Percentiles rank a stretch among this genome's conserved stretches.
Evolutionary conservation across 2,888 invertebrate species (phyloP).

Genomic region (Pristionchus arcanus): DNA sequence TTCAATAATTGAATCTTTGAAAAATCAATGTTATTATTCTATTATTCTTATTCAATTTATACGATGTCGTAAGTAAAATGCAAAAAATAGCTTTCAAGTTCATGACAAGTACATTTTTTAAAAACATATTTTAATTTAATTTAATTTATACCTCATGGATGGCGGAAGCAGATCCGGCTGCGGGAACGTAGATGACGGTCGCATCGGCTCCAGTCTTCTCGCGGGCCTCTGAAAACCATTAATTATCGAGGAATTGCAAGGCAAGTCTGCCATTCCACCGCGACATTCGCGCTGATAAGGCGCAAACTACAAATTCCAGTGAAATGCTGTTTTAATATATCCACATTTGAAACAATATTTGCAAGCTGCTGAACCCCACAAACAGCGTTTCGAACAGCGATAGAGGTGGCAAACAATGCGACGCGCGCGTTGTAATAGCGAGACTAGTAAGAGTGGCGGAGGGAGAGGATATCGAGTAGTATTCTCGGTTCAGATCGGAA

Average conservation of each 20-base stretch:
- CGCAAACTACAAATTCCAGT: conserved; percentile 24
- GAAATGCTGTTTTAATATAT: neutral
- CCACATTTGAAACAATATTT: neutral
- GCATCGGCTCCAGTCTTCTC: conserved; percentile 92
- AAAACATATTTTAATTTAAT: neutral
- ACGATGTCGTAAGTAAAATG: no score
- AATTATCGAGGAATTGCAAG: neutral
- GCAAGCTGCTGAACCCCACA: neutral
- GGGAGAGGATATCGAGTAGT: conserved; percentile 20
- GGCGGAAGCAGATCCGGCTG: conserved; percentile 91
- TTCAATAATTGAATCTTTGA: neutral
- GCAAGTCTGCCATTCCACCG: neutral
- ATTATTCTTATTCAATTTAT: no score
- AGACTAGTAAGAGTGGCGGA: conserved; percentile 20
- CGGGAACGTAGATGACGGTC: conserved; percentile 97
- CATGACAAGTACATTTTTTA: neutral
- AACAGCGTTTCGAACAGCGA: neutral
- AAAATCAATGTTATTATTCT: neutral
- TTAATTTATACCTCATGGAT: conserved; percentile 80
- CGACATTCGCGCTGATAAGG: conserved; percentile 19
- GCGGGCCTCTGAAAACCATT: conserved; percentile 61
- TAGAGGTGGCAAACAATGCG: conserved; percentile 36
- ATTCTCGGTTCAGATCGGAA: neutral
- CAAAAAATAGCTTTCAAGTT: no score
- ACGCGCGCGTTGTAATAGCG: conserved; percentile 24